Evolutionary conservation across 2,888 invertebrate genomes (phyloP), one percentile per base, ranked within the genome.

Genomic region (Volucella zonaria): DNA sequence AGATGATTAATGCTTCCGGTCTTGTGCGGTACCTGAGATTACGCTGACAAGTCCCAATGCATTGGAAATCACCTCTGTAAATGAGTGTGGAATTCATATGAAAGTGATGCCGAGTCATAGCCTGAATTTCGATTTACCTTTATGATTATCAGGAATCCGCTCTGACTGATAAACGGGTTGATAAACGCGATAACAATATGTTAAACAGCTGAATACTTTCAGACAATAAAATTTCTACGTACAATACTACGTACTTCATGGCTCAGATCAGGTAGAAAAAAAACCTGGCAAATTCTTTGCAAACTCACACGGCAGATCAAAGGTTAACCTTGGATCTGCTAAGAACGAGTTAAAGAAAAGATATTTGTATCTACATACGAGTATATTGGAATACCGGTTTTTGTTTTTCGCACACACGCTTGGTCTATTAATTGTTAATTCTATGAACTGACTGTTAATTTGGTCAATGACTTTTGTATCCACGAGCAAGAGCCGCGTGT

Each of bases 1-100:
- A 12, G 68, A 83, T 83, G 83, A 83, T 71, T 83, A 83, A 83
- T 45, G 52, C 47, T 80, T 83, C 83, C 83, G 80, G 83, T 66
- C 58, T 52, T 9, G 54, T 47, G 47, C 14, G 79, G 52, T 79
- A 79, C 58, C 79, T 42, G 62, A 78, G 78, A 74, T 51, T 54
- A 49, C 49, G 51, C 62, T 54, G 74, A 79, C 59, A 75, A 70
- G 66, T 56, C 66, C 8, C 31, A 9, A 49, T 49, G 45, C 43
- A 66, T 42, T 43, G 61, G 59, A 66, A 64, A 31, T 49, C 12
- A 75, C 56, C 49, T 23, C 45, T 40, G 12, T 45, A 80, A 52
- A 38, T 8, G 40, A 38, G 61, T 68, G 54, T 18, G 47, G 49
- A 80, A 75, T 71, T 74, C 75, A n/a, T 8, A 40, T 12, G 74